Conservation (phyloP, 2,888 invertebrate genomes). For the Heliconius erato region DNA sequence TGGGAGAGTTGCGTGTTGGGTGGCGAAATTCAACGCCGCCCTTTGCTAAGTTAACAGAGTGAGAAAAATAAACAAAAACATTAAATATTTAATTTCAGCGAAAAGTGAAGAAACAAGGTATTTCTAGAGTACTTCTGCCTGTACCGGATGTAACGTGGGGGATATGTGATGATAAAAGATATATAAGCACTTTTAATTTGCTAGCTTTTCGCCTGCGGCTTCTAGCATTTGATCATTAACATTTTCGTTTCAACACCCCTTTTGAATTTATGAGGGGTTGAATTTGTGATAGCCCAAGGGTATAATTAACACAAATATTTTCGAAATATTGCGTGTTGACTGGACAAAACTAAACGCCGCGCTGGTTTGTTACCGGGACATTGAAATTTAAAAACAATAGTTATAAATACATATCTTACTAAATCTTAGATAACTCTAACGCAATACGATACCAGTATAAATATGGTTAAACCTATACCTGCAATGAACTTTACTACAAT, state of each 20-base stretch:
- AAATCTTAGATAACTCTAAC: background rate
- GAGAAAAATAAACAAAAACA: too few species aligned
- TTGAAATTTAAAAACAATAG: background rate
- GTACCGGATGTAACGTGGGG: background rate
- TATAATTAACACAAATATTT: conserved; percentile 2
- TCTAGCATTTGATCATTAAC: background rate
- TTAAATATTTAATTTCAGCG: too few species aligned
- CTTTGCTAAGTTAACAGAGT: too few species aligned
- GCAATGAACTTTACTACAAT: background rate
- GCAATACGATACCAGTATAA: background rate
- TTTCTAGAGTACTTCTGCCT: background rate
- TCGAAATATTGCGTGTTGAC: background rate
- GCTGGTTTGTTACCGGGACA: background rate
- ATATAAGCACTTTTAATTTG: background rate
- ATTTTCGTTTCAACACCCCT: conserved; percentile 15
- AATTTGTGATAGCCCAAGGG: background rate
- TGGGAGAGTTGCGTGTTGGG: too few species aligned
- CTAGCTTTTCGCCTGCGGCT: background rate
- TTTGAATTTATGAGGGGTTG: background rate
- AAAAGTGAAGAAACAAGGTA: too few species aligned
- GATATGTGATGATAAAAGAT: background rate
- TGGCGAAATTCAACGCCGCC: too few species aligned
- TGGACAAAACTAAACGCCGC: background rate
- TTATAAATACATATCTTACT: background rate
- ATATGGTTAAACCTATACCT: background rate